Evolutionary conservation across 1,140 invertebrate species (phyloP).

Genomic region (Homalodisca vitripennis): DNA sequence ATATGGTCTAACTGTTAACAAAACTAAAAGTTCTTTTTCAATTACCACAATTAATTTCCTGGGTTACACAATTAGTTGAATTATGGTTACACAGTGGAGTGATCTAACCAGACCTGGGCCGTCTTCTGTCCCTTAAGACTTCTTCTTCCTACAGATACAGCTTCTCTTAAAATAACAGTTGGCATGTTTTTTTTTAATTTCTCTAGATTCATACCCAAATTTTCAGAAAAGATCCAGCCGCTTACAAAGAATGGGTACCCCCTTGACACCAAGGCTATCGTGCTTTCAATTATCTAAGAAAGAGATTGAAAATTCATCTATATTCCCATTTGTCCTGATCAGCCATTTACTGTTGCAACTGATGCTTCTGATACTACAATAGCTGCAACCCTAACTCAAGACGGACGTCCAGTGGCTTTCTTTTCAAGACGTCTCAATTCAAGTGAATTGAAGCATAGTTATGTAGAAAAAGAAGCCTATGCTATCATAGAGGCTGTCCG

Average conservation of each 20-base stretch:
- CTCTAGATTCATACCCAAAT: not conserved
- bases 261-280: not conserved
- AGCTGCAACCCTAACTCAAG: conserved; percentile 35
- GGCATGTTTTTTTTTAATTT: not conserved
- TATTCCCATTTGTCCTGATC: not conserved
- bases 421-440: conserved; percentile 50
- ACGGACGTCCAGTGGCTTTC: conserved; percentile 51
- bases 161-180: not conserved
- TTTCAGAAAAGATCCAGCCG: not conserved
- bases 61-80: not conserved
- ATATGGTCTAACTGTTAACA: not conserved
- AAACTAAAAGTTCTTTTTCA: not conserved
- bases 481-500: conserved; percentile 50
- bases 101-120: not conserved
- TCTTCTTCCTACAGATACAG: not conserved
- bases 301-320: not conserved
- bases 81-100: not conserved
- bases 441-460: conserved; percentile 53
- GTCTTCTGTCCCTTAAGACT: not conserved
- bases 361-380: conserved; percentile 36
- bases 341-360: conserved; percentile 19
- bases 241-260: not conserved
- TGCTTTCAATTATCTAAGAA: not conserved
- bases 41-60: not conserved
- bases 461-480: conserved; percentile 56